A percentile compares a stretch with the other conserved stretches of the same genome.
Conservation (phyloP, 2,888 invertebrate species). For the Nymphalis urticae region DNA sequence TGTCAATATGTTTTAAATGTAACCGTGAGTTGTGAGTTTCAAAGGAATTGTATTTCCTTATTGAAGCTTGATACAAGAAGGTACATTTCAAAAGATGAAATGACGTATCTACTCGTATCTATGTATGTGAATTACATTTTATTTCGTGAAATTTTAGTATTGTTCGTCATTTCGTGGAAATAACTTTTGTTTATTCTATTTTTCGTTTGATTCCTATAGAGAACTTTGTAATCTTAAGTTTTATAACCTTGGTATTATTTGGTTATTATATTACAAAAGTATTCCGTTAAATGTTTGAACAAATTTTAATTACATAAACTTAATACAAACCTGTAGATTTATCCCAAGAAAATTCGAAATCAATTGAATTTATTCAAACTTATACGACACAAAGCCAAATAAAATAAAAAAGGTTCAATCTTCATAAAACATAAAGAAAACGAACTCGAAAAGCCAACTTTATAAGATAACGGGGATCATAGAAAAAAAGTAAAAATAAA, state of each 20-base stretch:
- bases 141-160: not conserved
- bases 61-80: not conserved
- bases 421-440: not conserved
- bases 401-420: slow-evolving; percentile 11
- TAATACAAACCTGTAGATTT: slow-evolving; percentile 10
- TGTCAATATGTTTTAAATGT: not conserved
- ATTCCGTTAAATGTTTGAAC: not conserved
- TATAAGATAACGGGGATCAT: slow-evolving; percentile 7
- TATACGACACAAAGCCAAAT: slow-evolving; percentile 8
- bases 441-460: slow-evolving; percentile 6
- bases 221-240: not conserved
- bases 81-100: not conserved
- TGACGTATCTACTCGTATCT: not conserved
- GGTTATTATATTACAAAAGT: not conserved
- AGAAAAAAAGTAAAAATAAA: not conserved
- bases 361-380: slow-evolving; percentile 16
- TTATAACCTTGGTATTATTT: not conserved
- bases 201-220: too few relatives aligned
- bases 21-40: not conserved
- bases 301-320: slow-evolving; percentile 11
- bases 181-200: too few relatives aligned
- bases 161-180: not conserved
- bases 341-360: slow-evolving; percentile 10
- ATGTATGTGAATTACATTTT: not conserved
- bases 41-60: not conserved